Conservation (phyloP, 1,140 invertebrate species). For the Drosophila mauritiana region DNA sequence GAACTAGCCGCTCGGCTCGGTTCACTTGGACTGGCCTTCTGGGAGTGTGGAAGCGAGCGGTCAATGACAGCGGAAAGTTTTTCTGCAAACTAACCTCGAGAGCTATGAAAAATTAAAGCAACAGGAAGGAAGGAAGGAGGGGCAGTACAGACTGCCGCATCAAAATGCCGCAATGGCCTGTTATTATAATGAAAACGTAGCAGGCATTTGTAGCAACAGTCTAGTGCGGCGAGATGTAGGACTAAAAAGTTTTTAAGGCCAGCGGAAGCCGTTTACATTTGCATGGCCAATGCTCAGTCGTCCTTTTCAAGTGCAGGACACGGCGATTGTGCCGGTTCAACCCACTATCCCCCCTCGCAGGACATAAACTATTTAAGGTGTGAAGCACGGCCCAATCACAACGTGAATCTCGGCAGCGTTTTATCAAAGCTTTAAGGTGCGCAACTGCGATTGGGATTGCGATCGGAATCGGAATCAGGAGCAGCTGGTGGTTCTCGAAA, state of each 20-base stretch:
- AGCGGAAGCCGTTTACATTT: conserved; percentile 49
- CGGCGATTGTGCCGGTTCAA: not conserved
- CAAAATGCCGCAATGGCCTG: conserved; percentile 75
- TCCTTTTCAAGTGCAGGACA: conserved; percentile 52
- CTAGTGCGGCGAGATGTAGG: conserved; percentile 11
- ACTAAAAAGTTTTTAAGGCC: conserved; percentile 12
- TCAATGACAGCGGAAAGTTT: conserved; percentile 81
- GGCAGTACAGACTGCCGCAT: conserved; percentile 50
- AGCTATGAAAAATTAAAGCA: conserved; percentile 79
- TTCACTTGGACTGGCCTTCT: conserved; percentile 50
- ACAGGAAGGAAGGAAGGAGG: conserved; percentile 32
- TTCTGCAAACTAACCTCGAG: conserved; percentile 69
- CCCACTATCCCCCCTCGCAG: not conserved
- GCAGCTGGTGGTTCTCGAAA: conserved; percentile 41
- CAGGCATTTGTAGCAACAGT: conserved; percentile 38
- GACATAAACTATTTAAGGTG: conserved; percentile 50
- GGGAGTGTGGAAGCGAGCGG: conserved; percentile 41
- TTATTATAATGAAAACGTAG: conserved; percentile 77
- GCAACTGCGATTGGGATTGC: conserved; percentile 2
- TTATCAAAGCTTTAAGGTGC: conserved; percentile 51
- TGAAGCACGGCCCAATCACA: conserved; percentile 20
- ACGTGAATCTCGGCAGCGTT: not conserved
- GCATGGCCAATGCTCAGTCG: conserved; percentile 56
- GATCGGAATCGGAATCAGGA: not conserved
- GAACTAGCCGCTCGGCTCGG: conserved; percentile 15